A percentile compares a stretch with the other conserved stretches of the same genome.
These are phyloP conservation scores for Numenius arquata DNA, from an alignment of 2,113 vertebrate species.

Conservation along the genomic window DNA sequence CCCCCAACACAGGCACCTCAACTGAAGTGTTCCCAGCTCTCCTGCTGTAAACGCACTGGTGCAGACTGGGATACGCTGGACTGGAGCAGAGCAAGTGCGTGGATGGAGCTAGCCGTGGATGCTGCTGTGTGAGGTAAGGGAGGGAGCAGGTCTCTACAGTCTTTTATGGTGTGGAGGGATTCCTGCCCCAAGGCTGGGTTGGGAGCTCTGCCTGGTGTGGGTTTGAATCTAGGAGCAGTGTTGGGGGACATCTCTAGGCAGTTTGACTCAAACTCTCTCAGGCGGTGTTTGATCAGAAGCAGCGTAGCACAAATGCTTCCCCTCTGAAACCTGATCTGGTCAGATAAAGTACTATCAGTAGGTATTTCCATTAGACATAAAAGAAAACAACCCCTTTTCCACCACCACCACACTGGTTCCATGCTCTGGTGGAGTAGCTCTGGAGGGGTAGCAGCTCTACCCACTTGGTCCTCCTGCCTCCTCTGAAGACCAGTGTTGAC, in stretches of 20 bases:
- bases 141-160: too few relatives aligned
- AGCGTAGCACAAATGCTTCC: background rate
- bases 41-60: fast-evolving
- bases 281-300: background rate
- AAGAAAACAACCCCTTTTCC: background rate
- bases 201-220: background rate
- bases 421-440: fast-evolving
- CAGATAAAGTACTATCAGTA: background rate
- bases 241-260: background rate
- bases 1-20: fast-evolving
- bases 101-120: background rate
- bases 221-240: background rate
- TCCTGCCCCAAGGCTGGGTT: background rate
- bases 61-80: fast-evolving
- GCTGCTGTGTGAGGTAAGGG: background rate
- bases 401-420: background rate
- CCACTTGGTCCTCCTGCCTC: background rate
- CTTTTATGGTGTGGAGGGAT: fast-evolving
- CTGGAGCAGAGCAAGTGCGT: background rate
- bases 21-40: background rate
- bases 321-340: background rate
- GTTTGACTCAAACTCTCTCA: background rate
- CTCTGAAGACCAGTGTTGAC: background rate
- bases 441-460: background rate
- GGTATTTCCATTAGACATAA: conserved; percentile 20